Percentiles rank a stretch among this genome's conserved stretches.
phyloP scores from a whole-genome alignment of 1,140 invertebrate species.

The Nebria ingens region DNA sequence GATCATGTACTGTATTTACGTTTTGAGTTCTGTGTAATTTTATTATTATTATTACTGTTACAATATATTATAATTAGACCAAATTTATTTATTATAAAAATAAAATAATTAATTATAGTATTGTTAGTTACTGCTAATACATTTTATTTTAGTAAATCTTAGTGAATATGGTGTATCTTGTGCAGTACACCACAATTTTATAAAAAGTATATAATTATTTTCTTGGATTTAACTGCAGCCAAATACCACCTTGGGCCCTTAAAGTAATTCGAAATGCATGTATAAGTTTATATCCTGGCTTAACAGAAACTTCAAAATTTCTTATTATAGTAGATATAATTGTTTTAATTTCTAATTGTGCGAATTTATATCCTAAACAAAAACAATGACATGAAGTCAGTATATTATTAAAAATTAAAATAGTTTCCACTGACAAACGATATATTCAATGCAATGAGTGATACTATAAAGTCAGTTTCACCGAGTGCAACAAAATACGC shows the following conservation, averaged over 20 bases:
- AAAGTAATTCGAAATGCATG: constrained; percentile 43
- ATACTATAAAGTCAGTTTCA: too few species aligned
- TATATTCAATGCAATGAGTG: too few species aligned
- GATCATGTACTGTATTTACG: neutral
- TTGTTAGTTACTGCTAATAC: constrained; percentile 15
- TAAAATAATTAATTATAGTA: constrained; percentile 15
- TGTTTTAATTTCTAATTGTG: constrained; percentile 59
- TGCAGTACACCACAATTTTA: neutral
- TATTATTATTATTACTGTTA: constrained; percentile 1
- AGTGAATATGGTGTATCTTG: too few species aligned
- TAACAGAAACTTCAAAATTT: constrained; percentile 40
- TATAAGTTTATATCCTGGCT: constrained; percentile 38
- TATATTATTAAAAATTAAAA: too few species aligned
- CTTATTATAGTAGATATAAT: constrained; percentile 52
- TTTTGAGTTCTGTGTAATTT: constrained; percentile 7
- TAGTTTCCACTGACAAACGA: too few species aligned
- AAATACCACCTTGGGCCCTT: constrained; percentile 43
- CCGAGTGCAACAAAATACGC: too few species aligned
- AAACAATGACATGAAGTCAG: constrained; percentile 18
- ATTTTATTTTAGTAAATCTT: too few species aligned
- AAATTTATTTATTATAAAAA: constrained; percentile 10
- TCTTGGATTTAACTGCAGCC: constrained; percentile 34
- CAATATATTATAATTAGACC: constrained; percentile 5
- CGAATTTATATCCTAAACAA: constrained; percentile 60
- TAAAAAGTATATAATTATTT: constrained; percentile 1